Base-by-base conservation (phyloP, 2,888 invertebrate species). In the Nemapogon koenigi region DNA sequence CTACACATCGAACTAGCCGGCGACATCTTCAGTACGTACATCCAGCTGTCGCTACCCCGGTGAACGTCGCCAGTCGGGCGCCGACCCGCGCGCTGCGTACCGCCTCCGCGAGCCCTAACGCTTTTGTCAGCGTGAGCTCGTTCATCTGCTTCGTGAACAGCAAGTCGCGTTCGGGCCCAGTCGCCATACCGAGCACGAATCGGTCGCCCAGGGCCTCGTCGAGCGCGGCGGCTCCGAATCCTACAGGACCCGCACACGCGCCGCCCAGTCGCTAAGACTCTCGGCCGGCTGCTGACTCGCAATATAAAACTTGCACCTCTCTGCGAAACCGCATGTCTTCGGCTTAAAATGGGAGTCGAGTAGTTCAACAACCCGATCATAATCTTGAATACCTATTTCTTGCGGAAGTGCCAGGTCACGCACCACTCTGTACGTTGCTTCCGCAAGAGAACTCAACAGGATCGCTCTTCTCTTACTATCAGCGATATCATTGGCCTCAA, bases 251-350 rank as follows among this genome's bases (percentile, higher is more conserved):
- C 32, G 11, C 6, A 25, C n/a, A n/a, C 30, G 41, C 40, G 38
- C 38, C 7, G 26, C 28, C 14, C 29, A 43, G 39, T 42, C 41
- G 39, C 40, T 15, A 28, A 43, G 40, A 0, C 42, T 40, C 26
- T 55, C 53, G 7, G 40, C 43, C 4, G 35, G 14, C 15, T 39
- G 40, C 35, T 53, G 53, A 6, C 30, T 26, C 1, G 51, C 49
- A 1, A 48, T 37, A 25, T 52, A 51, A 37, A 55, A 53, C 7
- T 3, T 13, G n/a, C 8, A n/a, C 8, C 15, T 36, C 27, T 42
- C 46, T 2, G 43, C 39, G 33, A 42, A 46, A 8, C 38, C 37
- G 18, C 39, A 37, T 26, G 39, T 27, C 28, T 45, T 46, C 16
- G 44, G 43, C 16, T 40, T 45, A 30, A 43, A 46, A 26, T 47